Evolutionary conservation across 1,140 invertebrate genomes (phyloP).

Genomic region (Neelides sp.): DNA sequence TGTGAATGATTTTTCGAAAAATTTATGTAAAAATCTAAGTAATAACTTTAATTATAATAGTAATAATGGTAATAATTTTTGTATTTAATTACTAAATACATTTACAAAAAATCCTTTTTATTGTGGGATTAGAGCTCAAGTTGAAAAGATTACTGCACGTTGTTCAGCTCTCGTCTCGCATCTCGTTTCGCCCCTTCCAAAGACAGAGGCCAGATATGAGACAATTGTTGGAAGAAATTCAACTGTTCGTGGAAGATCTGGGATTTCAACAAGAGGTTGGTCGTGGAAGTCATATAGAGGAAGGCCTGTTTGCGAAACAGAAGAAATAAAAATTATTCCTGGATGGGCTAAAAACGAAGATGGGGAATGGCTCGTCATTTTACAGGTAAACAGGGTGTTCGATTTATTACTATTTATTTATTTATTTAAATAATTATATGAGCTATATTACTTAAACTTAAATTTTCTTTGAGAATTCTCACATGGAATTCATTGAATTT

Average conservation of each 20-base stretch:
- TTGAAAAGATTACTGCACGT: slow-evolving; percentile 25
- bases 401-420: not conserved
- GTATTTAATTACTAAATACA: slow-evolving; percentile 4
- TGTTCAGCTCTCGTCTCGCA: slow-evolving; percentile 28
- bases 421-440: no score
- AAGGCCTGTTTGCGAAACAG: slow-evolving; percentile 28
- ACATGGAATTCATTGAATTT: no score
- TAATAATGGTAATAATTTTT: not conserved
- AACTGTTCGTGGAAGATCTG: not conserved
- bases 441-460: no score
- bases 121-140: slow-evolving; percentile 21
- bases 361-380: slow-evolving; percentile 29
- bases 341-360: slow-evolving; percentile 30
- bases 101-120: not conserved
- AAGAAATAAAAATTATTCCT: slow-evolving; percentile 27
- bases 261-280: slow-evolving; percentile 18
- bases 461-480: no score
- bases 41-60: not conserved
- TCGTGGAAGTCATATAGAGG: slow-evolving; percentile 24
- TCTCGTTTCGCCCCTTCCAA: slow-evolving; percentile 27
- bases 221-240: slow-evolving; percentile 15
- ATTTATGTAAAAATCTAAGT: no score
- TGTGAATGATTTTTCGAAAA: no score
- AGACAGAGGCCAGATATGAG: slow-evolving; percentile 29
- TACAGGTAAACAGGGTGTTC: slow-evolving; percentile 30